Conservation (phyloP, 2,888 invertebrate species). For the Agrotis segetum region DNA sequence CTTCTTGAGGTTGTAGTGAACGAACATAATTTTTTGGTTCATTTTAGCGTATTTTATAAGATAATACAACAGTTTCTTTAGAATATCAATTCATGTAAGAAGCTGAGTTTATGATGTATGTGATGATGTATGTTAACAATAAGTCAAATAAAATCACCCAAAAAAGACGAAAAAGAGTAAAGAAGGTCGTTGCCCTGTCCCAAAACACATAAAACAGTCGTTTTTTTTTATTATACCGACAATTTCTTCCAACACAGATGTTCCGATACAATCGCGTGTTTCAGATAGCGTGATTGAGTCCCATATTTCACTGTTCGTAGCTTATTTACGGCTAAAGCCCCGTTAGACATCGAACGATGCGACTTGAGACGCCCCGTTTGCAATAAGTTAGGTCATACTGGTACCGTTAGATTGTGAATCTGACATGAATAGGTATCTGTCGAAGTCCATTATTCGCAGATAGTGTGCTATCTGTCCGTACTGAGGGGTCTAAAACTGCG, state of each 20-base stretch:
- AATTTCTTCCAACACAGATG: background rate
- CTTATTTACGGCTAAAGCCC: constrained; percentile 35
- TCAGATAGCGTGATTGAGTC: constrained; percentile 33
- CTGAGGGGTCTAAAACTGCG: no score
- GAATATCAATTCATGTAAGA: no score
- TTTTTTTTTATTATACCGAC: background rate
- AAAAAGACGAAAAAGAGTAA: background rate
- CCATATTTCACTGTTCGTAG: constrained; percentile 22
- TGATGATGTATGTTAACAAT: no score
- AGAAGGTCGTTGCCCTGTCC: background rate
- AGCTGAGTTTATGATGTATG: no score
- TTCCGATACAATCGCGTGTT: constrained; percentile 37
- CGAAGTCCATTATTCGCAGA: no score
- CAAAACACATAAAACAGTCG: background rate
- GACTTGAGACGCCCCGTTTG: background rate
- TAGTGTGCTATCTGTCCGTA: no score
- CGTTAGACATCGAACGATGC: background rate
- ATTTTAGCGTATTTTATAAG: no score
- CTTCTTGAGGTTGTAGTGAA: no score
- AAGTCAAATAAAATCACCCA: no score
- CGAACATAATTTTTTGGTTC: no score
- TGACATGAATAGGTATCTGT: no score
- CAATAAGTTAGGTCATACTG: background rate
- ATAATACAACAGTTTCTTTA: no score
- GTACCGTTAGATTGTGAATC: background rate